Conservation (phyloP, 2,888 invertebrate genomes). For the Pyrocoelia pectoralis region DNA sequence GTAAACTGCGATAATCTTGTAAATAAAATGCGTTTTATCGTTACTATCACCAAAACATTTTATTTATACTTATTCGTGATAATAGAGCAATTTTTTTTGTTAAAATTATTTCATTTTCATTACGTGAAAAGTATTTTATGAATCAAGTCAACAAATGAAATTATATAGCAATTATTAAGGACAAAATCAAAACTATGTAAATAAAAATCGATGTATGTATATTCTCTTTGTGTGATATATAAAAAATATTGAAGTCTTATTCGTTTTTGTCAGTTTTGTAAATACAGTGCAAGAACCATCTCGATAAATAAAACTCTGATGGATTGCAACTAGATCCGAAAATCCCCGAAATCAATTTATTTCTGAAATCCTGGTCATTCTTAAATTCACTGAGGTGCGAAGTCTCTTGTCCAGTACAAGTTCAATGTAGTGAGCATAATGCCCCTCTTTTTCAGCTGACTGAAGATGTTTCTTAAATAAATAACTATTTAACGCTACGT, state of each 20-base stretch:
- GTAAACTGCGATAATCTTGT: conserved; percentile 36
- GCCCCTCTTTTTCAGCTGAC: conserved; percentile 31
- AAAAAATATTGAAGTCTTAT: conserved; percentile 50
- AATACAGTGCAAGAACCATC: too few species aligned
- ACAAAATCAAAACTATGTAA: conserved; percentile 55
- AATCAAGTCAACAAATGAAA: conserved; percentile 4
- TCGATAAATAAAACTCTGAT: conserved; percentile 9
- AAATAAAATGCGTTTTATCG: conserved; percentile 8
- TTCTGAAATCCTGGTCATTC: conserved; percentile 43
- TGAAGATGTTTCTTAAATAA: conserved; percentile 35
- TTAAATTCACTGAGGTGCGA: conserved; percentile 46
- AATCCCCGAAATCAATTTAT: conserved; percentile 42
- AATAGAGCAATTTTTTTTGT: neutral
- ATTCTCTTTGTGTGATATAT: conserved; percentile 62
- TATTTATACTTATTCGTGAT: neutral
- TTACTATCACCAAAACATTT: neutral
- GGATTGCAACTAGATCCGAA: conserved; percentile 32
- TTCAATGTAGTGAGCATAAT: conserved; percentile 34
- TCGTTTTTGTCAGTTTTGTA: conserved; percentile 35
- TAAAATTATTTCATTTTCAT: conserved; percentile 3
- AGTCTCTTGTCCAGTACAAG: conserved; percentile 38
- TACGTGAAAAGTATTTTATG: conserved; percentile 11
- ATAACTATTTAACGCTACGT: conserved; percentile 32
- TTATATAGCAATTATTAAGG: conserved; percentile 1
- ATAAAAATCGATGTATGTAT: conserved; percentile 62